phyloP scores from a whole-genome alignment of 2,113 vertebrate genomes.

The Aphyosemion australe region DNA sequence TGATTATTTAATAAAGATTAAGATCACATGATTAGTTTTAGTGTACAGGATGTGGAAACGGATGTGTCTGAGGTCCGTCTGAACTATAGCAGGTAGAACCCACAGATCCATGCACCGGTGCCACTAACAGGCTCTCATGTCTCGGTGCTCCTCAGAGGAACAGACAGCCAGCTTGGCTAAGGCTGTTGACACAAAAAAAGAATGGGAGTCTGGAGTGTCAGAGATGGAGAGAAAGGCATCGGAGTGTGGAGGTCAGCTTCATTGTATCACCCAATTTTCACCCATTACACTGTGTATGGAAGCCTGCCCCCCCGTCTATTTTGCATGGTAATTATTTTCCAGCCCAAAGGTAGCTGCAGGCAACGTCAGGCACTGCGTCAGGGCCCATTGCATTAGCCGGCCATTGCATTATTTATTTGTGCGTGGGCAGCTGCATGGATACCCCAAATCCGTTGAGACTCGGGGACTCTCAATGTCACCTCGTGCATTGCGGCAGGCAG shows the following conservation, averaged over 20 bases:
- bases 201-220: slow-evolving; percentile 34
- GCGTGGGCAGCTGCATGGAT: slow-evolving; percentile 72
- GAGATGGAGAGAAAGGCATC: slow-evolving; percentile 56
- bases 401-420: slow-evolving; percentile 85
- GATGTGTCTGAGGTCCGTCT: neutral
- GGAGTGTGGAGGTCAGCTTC: slow-evolving; percentile 75
- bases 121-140: slow-evolving; percentile 55
- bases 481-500: slow-evolving; percentile 63
- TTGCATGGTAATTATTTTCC: slow-evolving; percentile 85
- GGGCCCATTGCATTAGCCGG: slow-evolving; percentile 81
- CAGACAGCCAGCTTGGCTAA: slow-evolving; percentile 36
- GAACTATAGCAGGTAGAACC: slow-evolving; percentile 32
- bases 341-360: slow-evolving; percentile 84
- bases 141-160: slow-evolving; percentile 46
- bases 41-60: neutral
- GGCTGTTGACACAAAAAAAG: slow-evolving; percentile 30
- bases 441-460: slow-evolving; percentile 74
- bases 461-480: slow-evolving; percentile 78
- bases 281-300: slow-evolving; percentile 76
- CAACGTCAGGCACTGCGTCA: slow-evolving; percentile 78
- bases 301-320: slow-evolving; percentile 60
- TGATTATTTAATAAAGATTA: neutral
- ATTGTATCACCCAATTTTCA: slow-evolving; percentile 79
- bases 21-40: neutral
- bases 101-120: slow-evolving; percentile 28